Conservation (phyloP, 2,888 invertebrate species). For the Platerodrilus igneus region DNA sequence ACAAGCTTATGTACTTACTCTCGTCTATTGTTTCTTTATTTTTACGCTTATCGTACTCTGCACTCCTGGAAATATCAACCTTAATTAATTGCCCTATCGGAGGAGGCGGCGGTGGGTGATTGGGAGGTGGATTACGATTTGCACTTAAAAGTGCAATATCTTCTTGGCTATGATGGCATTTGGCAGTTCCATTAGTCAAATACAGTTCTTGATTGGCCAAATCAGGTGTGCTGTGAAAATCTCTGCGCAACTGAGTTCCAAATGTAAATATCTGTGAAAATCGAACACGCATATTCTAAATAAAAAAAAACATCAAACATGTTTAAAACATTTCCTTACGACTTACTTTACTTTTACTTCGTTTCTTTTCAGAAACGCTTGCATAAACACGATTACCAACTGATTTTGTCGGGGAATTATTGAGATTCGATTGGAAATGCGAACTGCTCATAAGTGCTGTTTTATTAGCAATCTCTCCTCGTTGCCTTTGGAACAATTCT, state of each 20-base stretch:
- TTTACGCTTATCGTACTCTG: conserved; percentile 40
- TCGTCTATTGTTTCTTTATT: conserved; percentile 39
- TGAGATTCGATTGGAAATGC: conserved; percentile 63
- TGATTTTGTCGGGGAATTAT: conserved; percentile 63
- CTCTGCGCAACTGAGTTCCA: conserved; percentile 62
- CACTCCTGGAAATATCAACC: conserved; percentile 53
- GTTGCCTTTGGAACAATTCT: conserved; percentile 86
- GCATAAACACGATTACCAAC: conserved; percentile 76
- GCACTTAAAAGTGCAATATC: conserved; percentile 52
- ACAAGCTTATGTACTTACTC: conserved; percentile 30
- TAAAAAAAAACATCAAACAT: conserved; percentile 23
- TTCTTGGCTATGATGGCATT: conserved; percentile 67
- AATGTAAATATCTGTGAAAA: conserved; percentile 50
- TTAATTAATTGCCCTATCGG: conserved; percentile 63
- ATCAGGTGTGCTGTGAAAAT: conserved; percentile 89
- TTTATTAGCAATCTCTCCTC: conserved; percentile 53
- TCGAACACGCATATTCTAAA: conserved; percentile 52
- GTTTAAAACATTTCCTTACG: neutral
- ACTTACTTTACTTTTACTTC: conserved; percentile 62
- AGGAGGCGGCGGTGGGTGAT: conserved; percentile 75
- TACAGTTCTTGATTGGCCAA: conserved; percentile 51
- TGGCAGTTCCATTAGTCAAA: conserved; percentile 25
- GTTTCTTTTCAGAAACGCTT: conserved; percentile 93
- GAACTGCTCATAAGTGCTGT: conserved; percentile 66
- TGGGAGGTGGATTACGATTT: conserved; percentile 60